Conservation (phyloP, 2,797 vertebrate species). For the Sebastes jordani region DNA sequence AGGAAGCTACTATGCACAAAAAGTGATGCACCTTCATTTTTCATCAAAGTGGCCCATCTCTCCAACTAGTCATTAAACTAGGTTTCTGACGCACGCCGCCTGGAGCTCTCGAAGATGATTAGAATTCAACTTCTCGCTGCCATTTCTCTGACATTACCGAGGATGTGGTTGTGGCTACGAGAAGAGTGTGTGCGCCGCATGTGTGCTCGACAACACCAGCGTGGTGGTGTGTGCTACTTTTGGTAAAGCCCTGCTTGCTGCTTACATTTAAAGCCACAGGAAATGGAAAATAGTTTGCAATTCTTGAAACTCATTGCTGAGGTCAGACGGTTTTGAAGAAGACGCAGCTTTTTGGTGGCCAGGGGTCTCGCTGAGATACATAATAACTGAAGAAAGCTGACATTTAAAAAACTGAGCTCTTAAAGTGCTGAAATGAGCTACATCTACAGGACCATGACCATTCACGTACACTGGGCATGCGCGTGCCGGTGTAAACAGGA, state of each 20-base stretch:
- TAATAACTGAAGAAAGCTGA: background rate
- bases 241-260: conserved; percentile 41
- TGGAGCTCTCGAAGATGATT: conserved; percentile 45
- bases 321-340: conserved; percentile 53
- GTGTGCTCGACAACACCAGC: background rate
- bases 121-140: conserved; percentile 35
- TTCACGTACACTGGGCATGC: too few relatives aligned
- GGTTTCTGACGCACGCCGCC: conserved; percentile 37
- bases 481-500: too few relatives aligned
- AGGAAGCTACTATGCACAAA: background rate
- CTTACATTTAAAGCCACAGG: conserved; percentile 77
- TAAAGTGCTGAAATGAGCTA: background rate
- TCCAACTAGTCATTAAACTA: conserved; percentile 32
- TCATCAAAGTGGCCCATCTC: conserved; percentile 22
- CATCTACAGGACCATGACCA: too few relatives aligned
- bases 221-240: conserved; percentile 58
- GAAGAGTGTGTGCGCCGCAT: background rate
- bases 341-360: conserved; percentile 12
- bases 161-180: conserved; percentile 79
- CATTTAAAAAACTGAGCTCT: background rate
- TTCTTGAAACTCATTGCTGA: conserved; percentile 55
- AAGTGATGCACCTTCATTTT: conserved; percentile 30
- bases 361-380: background rate
- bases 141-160: conserved; percentile 58
- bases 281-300: conserved; percentile 79